Conservation (phyloP, 2,888 invertebrate species). For the Pinctada fucata region DNA sequence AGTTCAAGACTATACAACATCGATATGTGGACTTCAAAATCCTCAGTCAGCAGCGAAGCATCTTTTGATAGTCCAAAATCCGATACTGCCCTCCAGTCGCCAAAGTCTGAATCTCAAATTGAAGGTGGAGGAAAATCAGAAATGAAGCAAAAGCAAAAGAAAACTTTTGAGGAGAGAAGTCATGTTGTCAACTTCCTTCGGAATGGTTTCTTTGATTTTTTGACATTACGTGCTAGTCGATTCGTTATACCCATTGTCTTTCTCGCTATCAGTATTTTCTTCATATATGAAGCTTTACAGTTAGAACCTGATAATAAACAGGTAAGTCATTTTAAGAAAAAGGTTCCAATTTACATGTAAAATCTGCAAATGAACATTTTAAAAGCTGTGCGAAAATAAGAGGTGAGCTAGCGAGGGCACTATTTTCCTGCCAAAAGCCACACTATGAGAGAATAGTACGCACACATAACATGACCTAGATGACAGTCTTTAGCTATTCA, state of each 20-base stretch:
- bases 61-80: slow-evolving; percentile 3
- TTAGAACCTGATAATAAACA: slow-evolving; percentile 67
- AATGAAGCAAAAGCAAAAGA: slow-evolving; percentile 22
- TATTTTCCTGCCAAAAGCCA: too few relatives aligned
- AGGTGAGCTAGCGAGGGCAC: too few relatives aligned
- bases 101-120: neutral
- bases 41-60: neutral
- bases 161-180: slow-evolving; percentile 52
- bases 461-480: too few relatives aligned
- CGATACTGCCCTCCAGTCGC: neutral
- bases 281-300: slow-evolving; percentile 58
- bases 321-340: slow-evolving; percentile 49
- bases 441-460: too few relatives aligned
- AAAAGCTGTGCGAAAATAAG: too few relatives aligned
- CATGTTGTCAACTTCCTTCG: slow-evolving; percentile 48
- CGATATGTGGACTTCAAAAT: neutral
- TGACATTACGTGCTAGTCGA: slow-evolving; percentile 57
- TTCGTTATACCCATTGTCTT: slow-evolving; percentile 55
- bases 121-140: neutral
- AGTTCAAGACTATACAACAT: neutral
- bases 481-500: too few relatives aligned
- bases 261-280: slow-evolving; percentile 50
- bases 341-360: neutral
- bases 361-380: too few relatives aligned
- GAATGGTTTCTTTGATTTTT: slow-evolving; percentile 60